These are phyloP conservation scores for Poecilobothrus nobilitatus DNA, from an alignment of 2,888 invertebrate genomes.

Conservation along the genomic window DNA sequence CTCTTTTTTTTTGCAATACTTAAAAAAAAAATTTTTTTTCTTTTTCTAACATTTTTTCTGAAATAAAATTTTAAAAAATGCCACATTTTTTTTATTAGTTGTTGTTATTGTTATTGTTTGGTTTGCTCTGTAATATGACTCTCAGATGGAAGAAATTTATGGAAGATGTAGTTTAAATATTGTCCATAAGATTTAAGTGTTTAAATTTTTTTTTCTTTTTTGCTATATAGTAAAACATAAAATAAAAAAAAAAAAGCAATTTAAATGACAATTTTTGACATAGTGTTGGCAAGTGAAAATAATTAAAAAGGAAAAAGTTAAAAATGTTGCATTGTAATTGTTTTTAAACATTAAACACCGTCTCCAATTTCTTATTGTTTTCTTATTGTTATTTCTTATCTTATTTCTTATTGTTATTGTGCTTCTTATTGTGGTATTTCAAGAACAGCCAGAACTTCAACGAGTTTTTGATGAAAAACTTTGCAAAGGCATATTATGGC, in stretches of 20 bases:
- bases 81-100: not conserved
- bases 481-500: too few relatives aligned
- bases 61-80: too few relatives aligned
- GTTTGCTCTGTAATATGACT: not conserved
- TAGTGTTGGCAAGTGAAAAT: not conserved
- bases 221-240: not conserved
- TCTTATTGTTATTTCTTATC: too few relatives aligned
- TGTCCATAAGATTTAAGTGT: not conserved
- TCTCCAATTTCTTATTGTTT: too few relatives aligned
- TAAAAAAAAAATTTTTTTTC: not conserved
- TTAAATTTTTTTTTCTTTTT: not conserved
- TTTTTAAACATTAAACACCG: too few relatives aligned
- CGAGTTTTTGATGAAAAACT: too few relatives aligned
- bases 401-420: too few relatives aligned
- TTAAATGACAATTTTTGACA: not conserved
- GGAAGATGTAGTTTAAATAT: conserved; percentile 1
- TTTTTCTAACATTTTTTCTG: not conserved
- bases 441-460: too few relatives aligned
- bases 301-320: too few relatives aligned
- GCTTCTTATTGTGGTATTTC: too few relatives aligned
- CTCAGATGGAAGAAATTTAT: not conserved
- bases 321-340: too few relatives aligned
- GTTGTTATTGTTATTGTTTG: not conserved
- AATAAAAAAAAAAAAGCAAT: not conserved
- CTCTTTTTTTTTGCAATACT: not conserved